Evolutionary conservation across 2,797 vertebrate genomes (phyloP).

Genomic region (Pseudochromis fuscus): DNA sequence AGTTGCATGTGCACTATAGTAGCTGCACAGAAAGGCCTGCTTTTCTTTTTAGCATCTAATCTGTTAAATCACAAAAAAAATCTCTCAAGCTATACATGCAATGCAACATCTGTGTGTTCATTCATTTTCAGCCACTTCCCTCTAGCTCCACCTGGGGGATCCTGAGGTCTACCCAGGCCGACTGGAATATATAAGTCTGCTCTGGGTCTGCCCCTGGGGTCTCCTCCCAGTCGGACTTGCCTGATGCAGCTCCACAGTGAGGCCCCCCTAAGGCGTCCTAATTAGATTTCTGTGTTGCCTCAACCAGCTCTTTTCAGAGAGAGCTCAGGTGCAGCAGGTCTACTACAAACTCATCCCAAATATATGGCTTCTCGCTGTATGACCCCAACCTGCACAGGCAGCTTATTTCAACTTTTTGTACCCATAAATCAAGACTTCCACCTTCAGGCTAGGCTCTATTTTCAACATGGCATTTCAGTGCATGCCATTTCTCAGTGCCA

Average conservation of each 20-base stretch:
- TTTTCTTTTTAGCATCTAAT: background rate
- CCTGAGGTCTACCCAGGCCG: constrained; percentile 16
- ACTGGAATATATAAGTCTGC: constrained; percentile 24
- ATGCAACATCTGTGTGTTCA: background rate
- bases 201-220: constrained; percentile 37
- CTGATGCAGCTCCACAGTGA: constrained; percentile 37
- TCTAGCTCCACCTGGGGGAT: constrained; percentile 16
- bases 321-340: constrained; percentile 39
- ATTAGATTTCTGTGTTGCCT: constrained; percentile 60
- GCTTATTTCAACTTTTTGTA: constrained; percentile 55
- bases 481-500: constrained; percentile 50
- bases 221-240: constrained; percentile 30
- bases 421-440: constrained; percentile 58
- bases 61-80: background rate
- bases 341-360: constrained; percentile 28
- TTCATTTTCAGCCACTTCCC: constrained; percentile 19
- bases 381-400: constrained; percentile 27
- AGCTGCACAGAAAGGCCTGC: background rate
- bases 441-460: constrained; percentile 45
- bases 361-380: constrained; percentile 17
- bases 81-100: constrained; percentile 7
- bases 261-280: constrained; percentile 37
- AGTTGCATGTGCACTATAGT: background rate
- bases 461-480: constrained; percentile 56
- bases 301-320: constrained; percentile 27